Evolutionary conservation across 2,888 invertebrate species (phyloP), one percentile per base, ranked within the genome.

Genomic region (Teleogryllus oceanicus): DNA sequence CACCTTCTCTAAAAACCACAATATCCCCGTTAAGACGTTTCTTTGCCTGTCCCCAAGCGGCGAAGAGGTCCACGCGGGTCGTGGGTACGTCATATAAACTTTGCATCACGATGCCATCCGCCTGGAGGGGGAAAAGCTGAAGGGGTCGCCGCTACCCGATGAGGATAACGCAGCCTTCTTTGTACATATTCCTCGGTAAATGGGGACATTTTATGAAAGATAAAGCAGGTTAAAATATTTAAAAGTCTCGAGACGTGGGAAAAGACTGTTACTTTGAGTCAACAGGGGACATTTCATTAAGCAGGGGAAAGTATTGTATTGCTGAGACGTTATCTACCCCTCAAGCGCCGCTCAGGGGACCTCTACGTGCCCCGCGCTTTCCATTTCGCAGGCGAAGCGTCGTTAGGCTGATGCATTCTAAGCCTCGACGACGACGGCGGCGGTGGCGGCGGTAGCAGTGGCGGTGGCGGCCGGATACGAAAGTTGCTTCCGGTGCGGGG

Each of bases 201-300:
- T 62, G 62, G 62, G n/a, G 62, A 8, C 62, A 62, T 62, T 62
- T 62, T 62, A 62, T 62, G n/a, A 62, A 62, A 62, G 62, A 62
- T 62, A 62, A 62, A 62, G n/a, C 62, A 62, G 62, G 62, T 62
- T 62, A 62, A 62, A 62, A 62, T 62, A 62, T 62, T 62, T 62
- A 62, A 62, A n/a, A n/a, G 62, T 13, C 37, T 37, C 37, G 37
- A 62, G n/a, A n/a, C 13, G 62, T 18, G 62, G 62, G 62, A 62
- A 16, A 16, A 62, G n/a, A 62, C 62, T 13, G 62, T 62, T 62
- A 62, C 16, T 62, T 62, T 13, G 62, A 62, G 62, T 62, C 62
- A 62, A 62, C 62, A 62, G 62, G 62, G 62, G 62, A 62, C 62
- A 62, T 62, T 62, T 62, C 62, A 62, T 62, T 62, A 62, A n/a